Evolutionary conservation across 2,113 vertebrate genomes (phyloP).

Genomic region (Colistium nudipinnis): DNA sequence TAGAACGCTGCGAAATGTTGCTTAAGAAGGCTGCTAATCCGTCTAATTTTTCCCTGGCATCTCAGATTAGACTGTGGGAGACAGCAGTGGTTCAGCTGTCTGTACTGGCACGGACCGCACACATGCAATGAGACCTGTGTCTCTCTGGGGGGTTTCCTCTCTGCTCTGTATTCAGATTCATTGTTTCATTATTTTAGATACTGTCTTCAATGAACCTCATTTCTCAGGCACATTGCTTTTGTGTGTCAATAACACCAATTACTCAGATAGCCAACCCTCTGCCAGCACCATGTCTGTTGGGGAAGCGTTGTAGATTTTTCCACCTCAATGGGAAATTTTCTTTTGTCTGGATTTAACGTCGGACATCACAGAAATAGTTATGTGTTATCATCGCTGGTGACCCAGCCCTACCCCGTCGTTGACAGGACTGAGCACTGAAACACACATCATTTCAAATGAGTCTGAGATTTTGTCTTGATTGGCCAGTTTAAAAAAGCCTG

Average conservation of each 20-base stretch:
- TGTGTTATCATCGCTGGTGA: constrained; percentile 3
- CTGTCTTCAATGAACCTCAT: constrained; percentile 5
- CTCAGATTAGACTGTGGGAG: constrained; percentile 60
- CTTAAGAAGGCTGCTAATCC: constrained; percentile 67
- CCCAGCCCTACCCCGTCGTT: background rate
- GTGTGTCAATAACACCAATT: constrained; percentile 8
- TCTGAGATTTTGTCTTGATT: background rate
- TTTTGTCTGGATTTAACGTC: constrained; percentile 12
- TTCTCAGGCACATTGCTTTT: background rate
- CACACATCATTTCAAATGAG: background rate
- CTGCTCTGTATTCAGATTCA: constrained; percentile 12
- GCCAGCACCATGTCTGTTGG: background rate
- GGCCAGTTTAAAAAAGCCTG: background rate
- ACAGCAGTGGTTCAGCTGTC: constrained; percentile 38
- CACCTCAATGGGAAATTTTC: constrained; percentile 21
- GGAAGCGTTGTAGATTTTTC: constrained; percentile 18
- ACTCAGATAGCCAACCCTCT: background rate
- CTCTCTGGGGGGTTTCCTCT: background rate
- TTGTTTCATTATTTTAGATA: background rate
- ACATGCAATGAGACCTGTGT: background rate
- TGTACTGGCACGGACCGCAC: constrained; percentile 28
- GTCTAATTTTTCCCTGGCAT: constrained; percentile 59
- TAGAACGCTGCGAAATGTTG: constrained; percentile 54
- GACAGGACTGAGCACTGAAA: background rate
- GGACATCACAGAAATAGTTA: constrained; percentile 4